These are phyloP conservation scores for Nomada fucata DNA, from an alignment of 2,888 invertebrate species.

Conservation along the genomic window DNA sequence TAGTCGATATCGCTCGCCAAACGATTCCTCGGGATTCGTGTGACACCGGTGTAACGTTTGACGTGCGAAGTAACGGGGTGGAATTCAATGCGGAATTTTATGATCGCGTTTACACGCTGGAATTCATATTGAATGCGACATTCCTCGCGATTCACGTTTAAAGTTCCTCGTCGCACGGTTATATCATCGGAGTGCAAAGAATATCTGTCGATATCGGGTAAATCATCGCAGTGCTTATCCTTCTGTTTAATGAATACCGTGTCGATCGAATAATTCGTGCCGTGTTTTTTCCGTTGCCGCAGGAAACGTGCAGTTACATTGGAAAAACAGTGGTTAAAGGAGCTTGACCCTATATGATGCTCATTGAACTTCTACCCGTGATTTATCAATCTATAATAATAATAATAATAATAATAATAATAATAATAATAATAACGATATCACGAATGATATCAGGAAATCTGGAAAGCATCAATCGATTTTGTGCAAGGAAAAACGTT, in stretches of 20 bases:
- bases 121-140: slow-evolving; percentile 10
- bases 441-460: no score
- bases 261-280: not conserved
- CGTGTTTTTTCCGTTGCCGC: not conserved
- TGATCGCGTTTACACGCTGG: slow-evolving; percentile 6
- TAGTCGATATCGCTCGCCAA: slow-evolving; percentile 1
- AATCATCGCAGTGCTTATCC: not conserved
- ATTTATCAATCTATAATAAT: no score
- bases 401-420: no score
- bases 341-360: no score
- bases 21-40: slow-evolving; percentile 1
- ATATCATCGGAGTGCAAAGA: not conserved
- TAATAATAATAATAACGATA: no score
- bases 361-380: no score
- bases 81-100: slow-evolving; percentile 20
- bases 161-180: not conserved
- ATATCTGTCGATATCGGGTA: not conserved
- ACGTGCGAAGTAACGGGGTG: slow-evolving; percentile 2
- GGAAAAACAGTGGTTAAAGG: no score
- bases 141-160: not conserved
- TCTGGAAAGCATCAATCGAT: no score
- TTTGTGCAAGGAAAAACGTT: no score
- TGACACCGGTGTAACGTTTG: slow-evolving; percentile 5
- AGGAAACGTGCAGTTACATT: not conserved
- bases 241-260: not conserved